Percentiles rank a stretch among this genome's conserved stretches.
Evolutionary conservation across 2,797 vertebrate genomes (phyloP).

Genomic region (Hydrophis major): DNA sequence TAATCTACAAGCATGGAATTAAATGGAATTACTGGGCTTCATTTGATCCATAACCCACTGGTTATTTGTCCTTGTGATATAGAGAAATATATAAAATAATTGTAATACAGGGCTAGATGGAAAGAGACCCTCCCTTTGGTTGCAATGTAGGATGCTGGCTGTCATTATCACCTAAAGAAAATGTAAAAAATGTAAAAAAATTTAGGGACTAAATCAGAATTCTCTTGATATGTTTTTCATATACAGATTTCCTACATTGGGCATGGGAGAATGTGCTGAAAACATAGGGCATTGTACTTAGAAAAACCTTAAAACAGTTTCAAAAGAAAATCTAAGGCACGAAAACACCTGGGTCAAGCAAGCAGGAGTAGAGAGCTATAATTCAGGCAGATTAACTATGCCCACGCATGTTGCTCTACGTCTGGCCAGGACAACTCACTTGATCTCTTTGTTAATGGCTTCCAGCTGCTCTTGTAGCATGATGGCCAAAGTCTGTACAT

Average conservation of each 20-base stretch:
- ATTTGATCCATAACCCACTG: neutral
- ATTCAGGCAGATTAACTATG: neutral
- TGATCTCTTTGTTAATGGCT: slow-evolving; percentile 98
- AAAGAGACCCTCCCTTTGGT: neutral
- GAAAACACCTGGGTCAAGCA: neutral
- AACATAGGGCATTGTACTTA: neutral
- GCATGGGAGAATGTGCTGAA: neutral
- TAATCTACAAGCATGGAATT: neutral
- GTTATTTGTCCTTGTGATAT: neutral
- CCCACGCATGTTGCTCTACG: neutral
- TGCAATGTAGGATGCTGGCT: neutral
- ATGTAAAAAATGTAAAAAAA: neutral
- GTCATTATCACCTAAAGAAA: neutral
- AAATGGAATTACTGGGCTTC: neutral
- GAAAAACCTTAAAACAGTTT: neutral
- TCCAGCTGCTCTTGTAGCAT: slow-evolving; percentile 99
- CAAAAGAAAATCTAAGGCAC: neutral
- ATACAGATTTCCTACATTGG: neutral
- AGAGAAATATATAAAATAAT: neutral
- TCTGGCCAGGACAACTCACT: slow-evolving; percentile 67
- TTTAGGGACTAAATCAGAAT: neutral
- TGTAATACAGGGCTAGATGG: neutral
- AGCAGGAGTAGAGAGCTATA: neutral
- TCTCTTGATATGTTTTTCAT: neutral
- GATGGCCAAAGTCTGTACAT: slow-evolving; percentile 93